A percentile compares a stretch with the other conserved stretches of the same genome.
phyloP scores from a whole-genome alignment of 2,113 vertebrate species.

The Phalacrocorax aristotelis region DNA sequence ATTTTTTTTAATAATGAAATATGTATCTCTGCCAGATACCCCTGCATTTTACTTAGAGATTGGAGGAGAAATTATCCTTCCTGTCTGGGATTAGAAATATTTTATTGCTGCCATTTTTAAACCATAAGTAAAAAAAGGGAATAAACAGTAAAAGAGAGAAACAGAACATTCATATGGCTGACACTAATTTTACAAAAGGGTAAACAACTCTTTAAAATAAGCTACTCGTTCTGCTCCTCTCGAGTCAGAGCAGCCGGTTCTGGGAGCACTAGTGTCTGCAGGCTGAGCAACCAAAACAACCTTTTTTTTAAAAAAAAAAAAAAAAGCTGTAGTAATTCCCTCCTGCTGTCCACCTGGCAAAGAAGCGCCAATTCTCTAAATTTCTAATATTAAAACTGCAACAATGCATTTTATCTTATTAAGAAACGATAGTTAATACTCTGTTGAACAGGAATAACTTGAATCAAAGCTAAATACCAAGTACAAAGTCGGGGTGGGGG shows the following conservation, averaged over 20 bases:
- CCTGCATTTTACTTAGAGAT: background rate
- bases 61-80: background rate
- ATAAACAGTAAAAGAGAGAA: background rate
- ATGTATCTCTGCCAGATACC: background rate
- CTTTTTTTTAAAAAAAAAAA: background rate
- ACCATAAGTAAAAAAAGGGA: background rate
- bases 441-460: conserved; percentile 62
- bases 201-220: conserved; percentile 10
- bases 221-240: background rate
- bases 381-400: conserved; percentile 31
- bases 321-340: background rate
- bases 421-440: conserved; percentile 36
- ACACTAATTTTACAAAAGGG: background rate
- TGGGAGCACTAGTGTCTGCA: background rate
- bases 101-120: conserved; percentile 1
- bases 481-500: conserved; percentile 42
- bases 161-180: background rate
- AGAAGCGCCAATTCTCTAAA: background rate
- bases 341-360: background rate
- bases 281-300: background rate
- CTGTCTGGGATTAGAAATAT: background rate
- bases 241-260: background rate
- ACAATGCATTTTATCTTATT: conserved; percentile 2
- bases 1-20: background rate
- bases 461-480: conserved; percentile 52